phyloP scores from a whole-genome alignment of 1,140 invertebrate species.

The Acromyrmex charruanus region DNA sequence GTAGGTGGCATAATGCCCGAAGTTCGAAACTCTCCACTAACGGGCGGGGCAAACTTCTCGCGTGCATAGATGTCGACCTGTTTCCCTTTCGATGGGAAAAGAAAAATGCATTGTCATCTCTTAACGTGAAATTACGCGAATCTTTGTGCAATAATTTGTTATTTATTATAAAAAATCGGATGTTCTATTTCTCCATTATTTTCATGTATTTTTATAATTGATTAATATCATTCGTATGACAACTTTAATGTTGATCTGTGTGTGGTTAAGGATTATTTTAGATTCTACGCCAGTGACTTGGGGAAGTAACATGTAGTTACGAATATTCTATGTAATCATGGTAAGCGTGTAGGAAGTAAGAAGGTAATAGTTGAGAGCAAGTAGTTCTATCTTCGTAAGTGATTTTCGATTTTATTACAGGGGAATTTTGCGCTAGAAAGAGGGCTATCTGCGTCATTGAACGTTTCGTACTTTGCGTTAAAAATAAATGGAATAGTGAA shows the following conservation, averaged over 20 bases:
- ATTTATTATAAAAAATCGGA: not conserved
- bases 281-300: conserved; percentile 29
- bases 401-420: conserved; percentile 45
- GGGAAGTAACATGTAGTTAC: not conserved
- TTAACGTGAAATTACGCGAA: no score
- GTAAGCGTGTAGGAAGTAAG: not conserved
- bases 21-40: conserved; percentile 40
- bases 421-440: not conserved
- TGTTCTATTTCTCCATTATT: not conserved
- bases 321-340: conserved; percentile 52
- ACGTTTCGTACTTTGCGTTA: not conserved
- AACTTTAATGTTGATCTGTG: not conserved
- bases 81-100: not conserved
- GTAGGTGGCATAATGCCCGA: conserved; percentile 41
- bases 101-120: conserved; percentile 12
- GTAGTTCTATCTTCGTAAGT: conserved; percentile 25
- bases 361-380: not conserved
- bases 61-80: conserved; percentile 39
- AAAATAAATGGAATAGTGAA: not conserved
- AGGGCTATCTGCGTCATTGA: not conserved
- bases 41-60: conserved; percentile 29
- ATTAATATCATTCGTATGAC: not conserved
- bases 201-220: not conserved
- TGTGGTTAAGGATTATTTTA: not conserved
- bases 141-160: not conserved